Conservation (phyloP, 2,113 vertebrate species). For the Lipotes vexillifer region DNA sequence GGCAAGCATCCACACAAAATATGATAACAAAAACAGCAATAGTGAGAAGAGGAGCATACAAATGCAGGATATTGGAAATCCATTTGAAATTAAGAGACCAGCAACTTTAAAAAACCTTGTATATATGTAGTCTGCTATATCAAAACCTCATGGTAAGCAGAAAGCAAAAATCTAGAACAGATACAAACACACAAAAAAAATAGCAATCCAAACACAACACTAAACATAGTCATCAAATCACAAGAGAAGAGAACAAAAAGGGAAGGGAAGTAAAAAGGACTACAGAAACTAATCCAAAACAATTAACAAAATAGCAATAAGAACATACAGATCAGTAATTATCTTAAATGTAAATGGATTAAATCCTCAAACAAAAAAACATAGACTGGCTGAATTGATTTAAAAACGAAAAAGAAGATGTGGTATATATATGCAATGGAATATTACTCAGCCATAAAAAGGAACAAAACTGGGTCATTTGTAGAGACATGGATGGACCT, state of each 20-base stretch:
- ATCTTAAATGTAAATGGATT: background rate
- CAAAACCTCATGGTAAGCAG: background rate
- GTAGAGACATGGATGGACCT: no score
- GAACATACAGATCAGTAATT: background rate
- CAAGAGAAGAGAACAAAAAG: background rate
- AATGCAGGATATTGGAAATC: background rate
- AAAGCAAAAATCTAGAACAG: background rate
- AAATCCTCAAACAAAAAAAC: background rate
- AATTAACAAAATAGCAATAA: background rate
- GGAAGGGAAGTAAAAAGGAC: background rate
- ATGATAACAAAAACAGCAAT: background rate
- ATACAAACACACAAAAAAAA: background rate
- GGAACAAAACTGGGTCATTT: no score
- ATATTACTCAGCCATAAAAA: no score
- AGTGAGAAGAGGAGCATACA: background rate
- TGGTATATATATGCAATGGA: no score
- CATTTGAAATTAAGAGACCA: background rate
- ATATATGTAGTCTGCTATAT: background rate
- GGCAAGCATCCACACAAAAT: background rate
- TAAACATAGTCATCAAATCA: background rate
- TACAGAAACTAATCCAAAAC: background rate
- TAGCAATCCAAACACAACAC: background rate
- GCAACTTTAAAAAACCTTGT: background rate
- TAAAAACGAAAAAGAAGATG: no score
- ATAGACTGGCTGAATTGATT: background rate